phyloP scores from a whole-genome alignment of 2,888 invertebrate species.

The Chrysolina americana region DNA sequence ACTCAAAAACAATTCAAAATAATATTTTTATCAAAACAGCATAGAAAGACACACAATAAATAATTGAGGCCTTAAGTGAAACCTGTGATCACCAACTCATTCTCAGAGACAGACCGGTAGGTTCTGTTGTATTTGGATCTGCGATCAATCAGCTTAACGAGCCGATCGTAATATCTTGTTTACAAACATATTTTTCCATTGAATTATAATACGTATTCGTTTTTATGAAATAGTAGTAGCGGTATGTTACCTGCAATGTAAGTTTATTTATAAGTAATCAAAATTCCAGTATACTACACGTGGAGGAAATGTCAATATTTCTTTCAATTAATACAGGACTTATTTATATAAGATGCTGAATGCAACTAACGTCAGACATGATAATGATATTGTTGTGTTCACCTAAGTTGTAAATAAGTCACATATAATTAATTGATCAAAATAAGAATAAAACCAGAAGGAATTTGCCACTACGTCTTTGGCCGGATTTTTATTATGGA shows the following conservation, averaged over 20 bases:
- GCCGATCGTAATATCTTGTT: no score
- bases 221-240: background rate
- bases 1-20: no score
- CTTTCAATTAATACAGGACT: background rate
- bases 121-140: no score
- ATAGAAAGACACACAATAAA: no score
- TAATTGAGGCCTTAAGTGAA: no score
- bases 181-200: no score
- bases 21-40: no score
- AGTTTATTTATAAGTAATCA: background rate
- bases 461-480: background rate
- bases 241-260: background rate
- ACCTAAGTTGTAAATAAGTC: background rate
- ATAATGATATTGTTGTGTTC: slow-evolving; percentile 6
- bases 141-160: no score
- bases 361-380: background rate
- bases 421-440: slow-evolving; percentile 4
- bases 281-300: slow-evolving; percentile 13
- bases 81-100: no score
- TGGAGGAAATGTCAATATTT: slow-evolving; percentile 10
- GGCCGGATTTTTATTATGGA: background rate
- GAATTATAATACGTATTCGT: background rate
- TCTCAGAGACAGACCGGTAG: no score
- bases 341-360: background rate
- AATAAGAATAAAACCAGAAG: background rate